phyloP scores from a whole-genome alignment of 2,113 vertebrate species.

The Sander vitreus region DNA sequence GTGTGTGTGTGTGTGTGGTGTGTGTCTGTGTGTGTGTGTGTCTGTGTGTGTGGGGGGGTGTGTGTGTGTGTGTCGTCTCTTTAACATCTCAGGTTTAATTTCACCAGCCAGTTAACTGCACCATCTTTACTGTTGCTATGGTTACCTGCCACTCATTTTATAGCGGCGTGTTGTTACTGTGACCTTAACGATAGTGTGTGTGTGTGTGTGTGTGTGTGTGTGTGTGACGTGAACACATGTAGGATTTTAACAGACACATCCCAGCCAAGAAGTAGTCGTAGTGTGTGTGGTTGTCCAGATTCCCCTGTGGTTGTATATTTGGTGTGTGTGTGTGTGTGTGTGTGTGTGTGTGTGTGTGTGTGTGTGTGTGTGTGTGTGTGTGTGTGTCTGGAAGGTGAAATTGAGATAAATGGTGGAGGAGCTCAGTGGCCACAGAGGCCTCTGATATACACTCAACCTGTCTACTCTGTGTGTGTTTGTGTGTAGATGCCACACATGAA shows the following conservation, averaged over 20 bases:
- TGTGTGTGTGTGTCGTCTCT: not conserved
- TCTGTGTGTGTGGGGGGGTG: too few species aligned
- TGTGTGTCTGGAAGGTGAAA: slow-evolving; percentile 47
- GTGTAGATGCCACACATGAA: not conserved
- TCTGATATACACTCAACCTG: slow-evolving; percentile 56
- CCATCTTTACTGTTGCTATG: not conserved
- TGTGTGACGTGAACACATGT: too few species aligned
- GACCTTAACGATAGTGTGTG: not conserved
- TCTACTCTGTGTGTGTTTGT: slow-evolving; percentile 47
- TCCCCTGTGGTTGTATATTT: not conserved
- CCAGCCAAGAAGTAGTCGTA: not conserved
- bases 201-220: not conserved
- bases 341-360: slow-evolving; percentile 14
- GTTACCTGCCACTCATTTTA: not conserved
- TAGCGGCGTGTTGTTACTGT: not conserved
- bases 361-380: slow-evolving; percentile 11
- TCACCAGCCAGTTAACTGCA: not conserved
- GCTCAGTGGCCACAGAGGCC: slow-evolving; percentile 46
- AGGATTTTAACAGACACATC: not conserved
- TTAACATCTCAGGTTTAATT: not conserved
- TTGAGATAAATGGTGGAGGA: slow-evolving; percentile 69
- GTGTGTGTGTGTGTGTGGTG: too few species aligned
- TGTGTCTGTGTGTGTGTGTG: too few species aligned
- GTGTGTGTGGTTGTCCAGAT: too few species aligned
- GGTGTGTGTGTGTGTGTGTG: not conserved